phyloP scores from a whole-genome alignment of 2,113 vertebrate species.

The Prochilodus magdalenae region DNA sequence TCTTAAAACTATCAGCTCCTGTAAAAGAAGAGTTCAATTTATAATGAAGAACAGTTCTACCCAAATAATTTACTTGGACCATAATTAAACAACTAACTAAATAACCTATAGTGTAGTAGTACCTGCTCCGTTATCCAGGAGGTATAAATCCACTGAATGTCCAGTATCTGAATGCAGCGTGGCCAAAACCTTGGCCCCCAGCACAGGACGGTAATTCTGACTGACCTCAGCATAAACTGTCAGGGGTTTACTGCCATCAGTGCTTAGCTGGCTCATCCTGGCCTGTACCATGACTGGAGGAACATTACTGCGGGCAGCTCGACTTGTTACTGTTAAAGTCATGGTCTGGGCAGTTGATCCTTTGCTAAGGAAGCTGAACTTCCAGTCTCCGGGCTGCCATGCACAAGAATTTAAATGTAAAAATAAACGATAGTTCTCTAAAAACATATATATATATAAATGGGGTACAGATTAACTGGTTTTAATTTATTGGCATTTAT shows the following conservation, averaged over 20 bases:
- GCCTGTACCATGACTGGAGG: constrained; percentile 61
- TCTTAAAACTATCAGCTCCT: constrained; percentile 73
- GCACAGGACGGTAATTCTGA: constrained; percentile 67
- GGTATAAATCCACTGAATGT: constrained; percentile 45
- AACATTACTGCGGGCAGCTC: constrained; percentile 57
- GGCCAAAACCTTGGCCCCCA: constrained; percentile 69
- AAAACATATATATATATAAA: too few species aligned
- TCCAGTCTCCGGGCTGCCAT: constrained; percentile 71
- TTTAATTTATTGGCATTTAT: background rate
- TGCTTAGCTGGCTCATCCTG: constrained; percentile 59
- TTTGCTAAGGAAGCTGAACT: constrained; percentile 66
- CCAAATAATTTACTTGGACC: too few species aligned
- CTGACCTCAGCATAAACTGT: constrained; percentile 69
- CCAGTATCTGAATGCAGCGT: constrained; percentile 63
- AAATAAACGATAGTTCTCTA: too few species aligned
- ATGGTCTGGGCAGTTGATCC: constrained; percentile 61
- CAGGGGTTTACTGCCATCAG: constrained; percentile 62
- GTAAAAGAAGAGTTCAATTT: background rate
- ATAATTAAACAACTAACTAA: too few species aligned
- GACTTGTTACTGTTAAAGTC: constrained; percentile 66
- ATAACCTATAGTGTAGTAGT: constrained; percentile 4
- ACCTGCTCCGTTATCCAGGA: constrained; percentile 78
- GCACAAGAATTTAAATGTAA: background rate
- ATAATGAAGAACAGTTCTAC: too few species aligned
- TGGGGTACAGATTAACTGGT: too few species aligned